These are phyloP conservation scores for Acanthornis magna DNA, from an alignment of 2,797 vertebrate genomes.

Conservation along the genomic window DNA sequence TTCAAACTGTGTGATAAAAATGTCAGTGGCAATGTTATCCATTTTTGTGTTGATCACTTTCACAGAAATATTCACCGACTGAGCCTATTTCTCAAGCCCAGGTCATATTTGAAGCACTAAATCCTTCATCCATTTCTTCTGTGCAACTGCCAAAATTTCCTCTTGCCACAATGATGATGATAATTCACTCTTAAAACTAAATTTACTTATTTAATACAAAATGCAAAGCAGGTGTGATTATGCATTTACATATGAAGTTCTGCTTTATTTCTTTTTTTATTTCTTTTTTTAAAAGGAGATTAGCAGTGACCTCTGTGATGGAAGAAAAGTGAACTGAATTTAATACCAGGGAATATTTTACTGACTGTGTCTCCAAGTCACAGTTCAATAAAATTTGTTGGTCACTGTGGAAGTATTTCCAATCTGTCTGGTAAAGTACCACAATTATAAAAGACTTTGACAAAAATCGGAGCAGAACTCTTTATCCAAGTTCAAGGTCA, in stretches of 20 bases:
- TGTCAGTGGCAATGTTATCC: neutral
- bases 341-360: neutral
- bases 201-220: neutral
- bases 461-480: neutral
- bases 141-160: neutral
- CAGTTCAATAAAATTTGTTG: neutral
- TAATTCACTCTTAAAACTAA: neutral
- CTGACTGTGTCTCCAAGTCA: neutral
- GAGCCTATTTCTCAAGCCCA: neutral
- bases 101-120: neutral
- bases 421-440: neutral
- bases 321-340: slow-evolving; percentile 1
- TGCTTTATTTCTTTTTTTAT: neutral
- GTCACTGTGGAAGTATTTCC: neutral
- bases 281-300: neutral
- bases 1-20: slow-evolving; percentile 32
- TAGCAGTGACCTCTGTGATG: neutral
- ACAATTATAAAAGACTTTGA: neutral
- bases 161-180: neutral
- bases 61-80: neutral
- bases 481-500: neutral
- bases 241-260: slow-evolving; percentile 21
- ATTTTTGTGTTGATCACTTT: slow-evolving; percentile 37
- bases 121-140: neutral
- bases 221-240: neutral